A percentile compares a stretch with the other conserved stretches of the same genome.
phyloP scores from a whole-genome alignment of 2,113 vertebrate species.

The Leucopsar rothschildi region DNA sequence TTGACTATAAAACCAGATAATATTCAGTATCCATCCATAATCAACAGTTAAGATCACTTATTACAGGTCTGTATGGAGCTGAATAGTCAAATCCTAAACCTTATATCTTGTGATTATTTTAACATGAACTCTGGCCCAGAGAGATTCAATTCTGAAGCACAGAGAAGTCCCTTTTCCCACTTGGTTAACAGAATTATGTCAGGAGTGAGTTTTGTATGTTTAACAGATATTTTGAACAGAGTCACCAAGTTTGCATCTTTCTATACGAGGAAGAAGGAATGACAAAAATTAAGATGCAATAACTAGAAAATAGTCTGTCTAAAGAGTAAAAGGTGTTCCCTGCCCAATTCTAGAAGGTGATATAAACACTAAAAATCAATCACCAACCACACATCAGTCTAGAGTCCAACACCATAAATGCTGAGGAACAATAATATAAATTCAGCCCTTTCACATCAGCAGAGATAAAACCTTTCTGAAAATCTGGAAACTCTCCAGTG shows the following conservation, averaged over 20 bases:
- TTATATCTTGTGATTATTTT: neutral
- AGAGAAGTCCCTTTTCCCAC: neutral
- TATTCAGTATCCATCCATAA: neutral
- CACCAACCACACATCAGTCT: neutral
- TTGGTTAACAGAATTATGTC: neutral
- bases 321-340: neutral
- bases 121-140: neutral
- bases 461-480: neutral
- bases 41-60: neutral
- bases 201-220: neutral
- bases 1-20: neutral
- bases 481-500: neutral
- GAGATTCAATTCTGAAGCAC: neutral
- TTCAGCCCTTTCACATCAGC: neutral
- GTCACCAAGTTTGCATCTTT: neutral
- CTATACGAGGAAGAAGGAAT: neutral
- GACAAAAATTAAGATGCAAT: neutral
- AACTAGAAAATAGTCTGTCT: neutral
- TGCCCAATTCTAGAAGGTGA: neutral
- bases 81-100: neutral
- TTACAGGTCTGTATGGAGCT: neutral
- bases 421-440: neutral
- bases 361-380: neutral
- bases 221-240: neutral
- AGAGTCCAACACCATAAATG: fast-evolving